Base-by-base conservation (phyloP, 1,140 invertebrate species). In the Drosophila grimshawi region DNA sequence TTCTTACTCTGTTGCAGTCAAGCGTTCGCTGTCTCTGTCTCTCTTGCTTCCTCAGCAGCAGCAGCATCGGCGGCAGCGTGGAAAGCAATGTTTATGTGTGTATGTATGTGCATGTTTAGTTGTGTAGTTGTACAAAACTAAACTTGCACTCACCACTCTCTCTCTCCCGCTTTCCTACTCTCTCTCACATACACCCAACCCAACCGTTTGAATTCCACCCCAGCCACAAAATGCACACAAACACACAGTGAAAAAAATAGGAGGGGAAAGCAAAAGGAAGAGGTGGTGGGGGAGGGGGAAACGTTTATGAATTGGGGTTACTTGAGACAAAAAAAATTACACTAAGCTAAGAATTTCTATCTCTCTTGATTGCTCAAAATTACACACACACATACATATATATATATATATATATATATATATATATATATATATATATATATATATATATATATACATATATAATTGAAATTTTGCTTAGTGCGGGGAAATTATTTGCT, bases 281-380 rank as follows among this genome's bases (percentile, higher is more conserved):
- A 61, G 59, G 55, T n/a, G 45, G 45, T 66, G 45, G 46, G 62
- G 45, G 62, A 56, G 41, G 37, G 10, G 37, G 10, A 5, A 43
- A 46, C 11, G 66, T 51, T 61, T 74, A 66, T 48, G 56, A 73
- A 86, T 70, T 65, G 67, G 80, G 81, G 82, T 86, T 76, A 86
- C 70, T 81, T 81, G 33, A 76, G 52, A 76, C 74, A 75, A 73
- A 68, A 63, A 39, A 82, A 68, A 49, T 56, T 4, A 32, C 27
- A 66, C 63, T 64, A 81, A 86, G 70, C 75, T 72, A 80, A 74
- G 51, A 68, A 59, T 72, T 41, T 55, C 57, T 66, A 33, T 45
- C 48, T 46, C 30, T 65, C 10, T 48, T 3, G 6, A 8, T 62
- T 43, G 19, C 19, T 49, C 19, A 3, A 60, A 2, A 5, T 43